A percentile compares a stretch with the other conserved stretches of the same genome.
phyloP scores from a whole-genome alignment of 2,797 vertebrate genomes.

The Acomys russatus region DNA sequence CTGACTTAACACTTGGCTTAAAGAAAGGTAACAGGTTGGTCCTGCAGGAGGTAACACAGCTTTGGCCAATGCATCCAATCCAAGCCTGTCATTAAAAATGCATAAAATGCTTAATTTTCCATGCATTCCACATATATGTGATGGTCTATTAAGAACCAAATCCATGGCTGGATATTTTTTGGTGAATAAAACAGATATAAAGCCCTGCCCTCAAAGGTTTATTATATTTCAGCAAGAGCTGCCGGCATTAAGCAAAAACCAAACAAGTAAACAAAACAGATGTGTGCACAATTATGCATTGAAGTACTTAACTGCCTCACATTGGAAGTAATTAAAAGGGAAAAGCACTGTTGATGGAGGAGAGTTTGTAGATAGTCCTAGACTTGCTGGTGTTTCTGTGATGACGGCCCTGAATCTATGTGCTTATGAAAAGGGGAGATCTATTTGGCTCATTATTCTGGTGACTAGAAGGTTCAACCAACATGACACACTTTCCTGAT shows the following conservation, averaged over 20 bases:
- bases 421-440: not conserved
- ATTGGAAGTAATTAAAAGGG: slow-evolving; percentile 16
- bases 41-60: not conserved
- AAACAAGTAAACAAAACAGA: slow-evolving; percentile 6
- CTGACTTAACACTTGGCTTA: not conserved
- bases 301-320: not conserved
- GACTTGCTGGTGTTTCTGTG: not conserved
- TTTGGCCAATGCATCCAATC: slow-evolving; percentile 31
- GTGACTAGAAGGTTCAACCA: not conserved
- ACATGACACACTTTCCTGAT: not conserved
- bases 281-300: not conserved
- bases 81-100: not conserved
- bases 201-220: not conserved
- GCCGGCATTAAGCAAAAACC: not conserved
- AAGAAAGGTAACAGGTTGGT: slow-evolving; percentile 17
- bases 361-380: not conserved
- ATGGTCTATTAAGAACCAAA: slow-evolving; percentile 5
- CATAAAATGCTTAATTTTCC: slow-evolving; percentile 55
- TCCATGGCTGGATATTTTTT: slow-evolving; percentile 27
- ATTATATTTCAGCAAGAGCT: not conserved
- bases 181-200: slow-evolving; percentile 21
- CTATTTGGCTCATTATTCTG: not conserved
- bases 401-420: not conserved
- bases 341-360: not conserved
- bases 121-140: slow-evolving; percentile 39